Percentiles rank a stretch among this genome's conserved stretches.
Evolutionary conservation across 2,113 vertebrate genomes (phyloP).

Genomic region (Cephalopterus ornatus): DNA sequence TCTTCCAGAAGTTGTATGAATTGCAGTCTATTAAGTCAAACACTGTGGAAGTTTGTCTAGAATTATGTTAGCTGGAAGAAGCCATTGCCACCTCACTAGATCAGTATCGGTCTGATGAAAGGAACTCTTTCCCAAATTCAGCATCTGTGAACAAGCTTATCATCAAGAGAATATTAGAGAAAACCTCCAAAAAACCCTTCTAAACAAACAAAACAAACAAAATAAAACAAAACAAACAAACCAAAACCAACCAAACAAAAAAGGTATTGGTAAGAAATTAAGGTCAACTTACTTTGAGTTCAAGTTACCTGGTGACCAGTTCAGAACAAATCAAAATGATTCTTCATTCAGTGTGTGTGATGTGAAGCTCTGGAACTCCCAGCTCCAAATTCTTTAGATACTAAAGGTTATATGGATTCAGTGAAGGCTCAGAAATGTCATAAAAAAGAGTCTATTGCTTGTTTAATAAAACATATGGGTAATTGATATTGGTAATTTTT

Average conservation of each 20-base stretch:
- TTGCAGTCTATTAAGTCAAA: background rate
- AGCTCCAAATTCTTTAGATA: background rate
- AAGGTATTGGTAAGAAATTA: background rate
- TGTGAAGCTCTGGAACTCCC: background rate
- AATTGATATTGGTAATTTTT: background rate
- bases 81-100: background rate
- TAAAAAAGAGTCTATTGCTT: background rate
- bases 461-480: background rate
- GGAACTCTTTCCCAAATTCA: background rate
- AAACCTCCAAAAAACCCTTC: background rate
- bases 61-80: background rate
- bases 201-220: background rate
- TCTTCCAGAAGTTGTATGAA: background rate
- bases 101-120: background rate
- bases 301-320: background rate
- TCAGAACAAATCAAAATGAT: background rate
- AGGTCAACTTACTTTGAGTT: background rate
- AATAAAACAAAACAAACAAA: background rate
- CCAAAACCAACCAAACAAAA: background rate
- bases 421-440: background rate
- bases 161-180: background rate
- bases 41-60: background rate
- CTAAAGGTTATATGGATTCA: background rate
- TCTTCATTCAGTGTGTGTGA: background rate
- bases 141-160: background rate